A percentile compares a stretch with the other conserved stretches of the same genome.
phyloP scores from a whole-genome alignment of 2,113 vertebrate genomes.

The Hydrochoerus hydrochaeris region DNA sequence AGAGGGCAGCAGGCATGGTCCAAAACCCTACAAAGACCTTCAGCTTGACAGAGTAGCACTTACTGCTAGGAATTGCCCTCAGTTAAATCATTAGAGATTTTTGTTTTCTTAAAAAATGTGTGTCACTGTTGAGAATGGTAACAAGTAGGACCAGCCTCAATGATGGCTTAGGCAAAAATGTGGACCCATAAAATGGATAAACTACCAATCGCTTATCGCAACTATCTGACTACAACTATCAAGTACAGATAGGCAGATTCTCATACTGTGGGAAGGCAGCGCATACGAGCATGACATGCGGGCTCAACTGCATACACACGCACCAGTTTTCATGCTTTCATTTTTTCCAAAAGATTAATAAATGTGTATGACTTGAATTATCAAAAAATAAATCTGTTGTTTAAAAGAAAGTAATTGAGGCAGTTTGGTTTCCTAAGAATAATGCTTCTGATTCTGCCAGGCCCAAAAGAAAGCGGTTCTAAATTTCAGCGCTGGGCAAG shows the following conservation, averaged over 20 bases:
- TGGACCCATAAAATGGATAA: not conserved
- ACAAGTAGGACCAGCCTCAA: not conserved
- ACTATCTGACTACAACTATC: not conserved
- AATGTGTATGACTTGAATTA: not conserved
- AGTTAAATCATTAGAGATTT: not conserved
- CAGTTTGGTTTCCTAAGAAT: not conserved
- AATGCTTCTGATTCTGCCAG: not conserved
- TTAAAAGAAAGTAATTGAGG: not conserved
- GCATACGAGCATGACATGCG: too few relatives aligned
- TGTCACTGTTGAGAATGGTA: not conserved
- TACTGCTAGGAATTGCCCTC: not conserved
- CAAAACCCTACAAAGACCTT: not conserved
- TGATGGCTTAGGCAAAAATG: not conserved
- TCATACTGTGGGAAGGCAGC: not conserved
- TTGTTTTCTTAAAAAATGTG: not conserved
- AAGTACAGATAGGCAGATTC: not conserved
- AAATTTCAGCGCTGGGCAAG: not conserved
- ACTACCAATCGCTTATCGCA: not conserved
- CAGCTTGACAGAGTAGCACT: not conserved
- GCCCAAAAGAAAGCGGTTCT: not conserved
- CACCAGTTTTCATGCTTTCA: not conserved
- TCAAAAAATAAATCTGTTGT: constrained; percentile 38
- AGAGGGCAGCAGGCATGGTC: rapidly evolving
- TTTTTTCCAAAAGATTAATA: not conserved
- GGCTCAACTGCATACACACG: not conserved